A percentile compares a stretch with the other conserved stretches of the same genome.
Conservation (phyloP, 2,888 invertebrate genomes). For the Euclidia mi region DNA sequence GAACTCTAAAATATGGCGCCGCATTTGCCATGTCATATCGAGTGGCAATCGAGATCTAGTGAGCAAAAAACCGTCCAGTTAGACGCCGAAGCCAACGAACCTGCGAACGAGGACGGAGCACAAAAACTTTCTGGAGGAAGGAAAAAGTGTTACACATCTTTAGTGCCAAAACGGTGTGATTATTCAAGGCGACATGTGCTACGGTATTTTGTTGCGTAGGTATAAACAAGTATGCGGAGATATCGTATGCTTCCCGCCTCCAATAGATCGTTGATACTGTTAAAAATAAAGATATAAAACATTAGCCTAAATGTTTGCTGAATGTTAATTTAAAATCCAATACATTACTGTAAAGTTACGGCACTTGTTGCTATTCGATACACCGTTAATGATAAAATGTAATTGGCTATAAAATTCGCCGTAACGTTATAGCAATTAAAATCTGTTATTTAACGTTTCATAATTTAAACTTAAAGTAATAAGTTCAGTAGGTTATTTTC, state of each 20-base stretch:
- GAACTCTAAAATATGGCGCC: conserved; percentile 64
- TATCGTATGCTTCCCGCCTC: conserved; percentile 1
- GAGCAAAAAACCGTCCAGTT: conserved; percentile 80
- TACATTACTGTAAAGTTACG: conserved; percentile 47
- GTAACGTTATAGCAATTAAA: conserved; percentile 8
- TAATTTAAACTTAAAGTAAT: conserved; percentile 10
- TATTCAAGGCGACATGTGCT: conserved; percentile 36
- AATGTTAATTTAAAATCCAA: conserved; percentile 60
- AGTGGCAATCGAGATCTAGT: conserved; percentile 62
- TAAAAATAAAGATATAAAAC: conserved; percentile 20
- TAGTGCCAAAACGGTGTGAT: conserved; percentile 33
- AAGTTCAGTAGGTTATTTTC: conserved; percentile 12
- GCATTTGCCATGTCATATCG: conserved; percentile 64
- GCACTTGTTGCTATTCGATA: conserved; percentile 27
- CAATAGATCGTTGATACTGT: conserved; percentile 8
- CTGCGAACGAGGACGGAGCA: conserved; percentile 69
- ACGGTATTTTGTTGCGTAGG: conserved; percentile 28
- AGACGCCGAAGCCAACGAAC: conserved; percentile 81
- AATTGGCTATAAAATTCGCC: conserved; percentile 9
- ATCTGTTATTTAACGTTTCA: conserved; percentile 12
- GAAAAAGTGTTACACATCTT: conserved; percentile 59
- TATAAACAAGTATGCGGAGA: conserved; percentile 5
- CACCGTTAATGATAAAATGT: conserved; percentile 18
- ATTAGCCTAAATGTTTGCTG: conserved; percentile 53
- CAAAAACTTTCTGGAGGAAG: conserved; percentile 75